A percentile compares a stretch with the other conserved stretches of the same genome.
phyloP scores from a whole-genome alignment of 2,888 invertebrate genomes.

The Microctonus hyperodae region DNA sequence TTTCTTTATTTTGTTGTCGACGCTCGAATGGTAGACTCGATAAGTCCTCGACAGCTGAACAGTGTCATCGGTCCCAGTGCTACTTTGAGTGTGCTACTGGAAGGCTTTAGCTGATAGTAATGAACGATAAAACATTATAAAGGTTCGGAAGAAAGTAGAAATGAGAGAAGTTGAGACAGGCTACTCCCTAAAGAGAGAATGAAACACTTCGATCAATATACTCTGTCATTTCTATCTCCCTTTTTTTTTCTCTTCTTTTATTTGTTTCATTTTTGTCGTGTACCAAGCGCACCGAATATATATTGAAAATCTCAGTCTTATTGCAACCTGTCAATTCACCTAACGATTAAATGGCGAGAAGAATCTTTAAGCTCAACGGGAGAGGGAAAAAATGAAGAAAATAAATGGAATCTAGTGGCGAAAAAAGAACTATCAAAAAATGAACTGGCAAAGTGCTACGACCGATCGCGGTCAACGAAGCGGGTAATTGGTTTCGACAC shows the following conservation, averaged over 20 bases:
- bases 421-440: background rate
- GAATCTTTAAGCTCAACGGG: background rate
- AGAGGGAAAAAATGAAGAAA: background rate
- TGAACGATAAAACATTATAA: background rate
- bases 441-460: slow-evolving; percentile 11
- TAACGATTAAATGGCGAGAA: background rate
- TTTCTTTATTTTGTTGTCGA: background rate
- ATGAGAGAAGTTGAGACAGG: background rate
- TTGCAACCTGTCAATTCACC: background rate
- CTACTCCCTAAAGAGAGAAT: background rate
- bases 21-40: background rate
- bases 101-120: background rate
- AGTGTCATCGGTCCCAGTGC: background rate
- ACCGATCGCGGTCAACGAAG: slow-evolving; percentile 39
- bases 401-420: background rate
- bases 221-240: background rate
- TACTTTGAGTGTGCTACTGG: background rate
- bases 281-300: background rate
- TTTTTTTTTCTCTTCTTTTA: no score
- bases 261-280: no score
- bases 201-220: background rate
- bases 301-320: background rate
- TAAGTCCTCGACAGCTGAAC: background rate
- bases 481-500: slow-evolving; percentile 41
- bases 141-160: background rate